Base-by-base conservation (phyloP, 1,140 invertebrate species). In the Nasonia giraulti region DNA sequence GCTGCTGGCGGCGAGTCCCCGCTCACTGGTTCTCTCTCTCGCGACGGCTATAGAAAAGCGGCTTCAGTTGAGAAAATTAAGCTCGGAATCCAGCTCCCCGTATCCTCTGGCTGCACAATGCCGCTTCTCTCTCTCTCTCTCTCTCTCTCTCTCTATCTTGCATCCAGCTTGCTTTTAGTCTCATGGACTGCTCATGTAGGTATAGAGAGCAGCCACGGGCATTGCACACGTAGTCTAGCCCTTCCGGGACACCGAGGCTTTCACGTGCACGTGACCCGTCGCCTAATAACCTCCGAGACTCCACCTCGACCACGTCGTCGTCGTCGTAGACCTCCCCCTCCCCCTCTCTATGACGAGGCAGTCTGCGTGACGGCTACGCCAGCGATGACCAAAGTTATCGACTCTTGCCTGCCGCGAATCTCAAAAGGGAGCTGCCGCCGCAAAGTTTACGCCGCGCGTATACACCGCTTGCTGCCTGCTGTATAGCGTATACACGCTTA, bases 321-420 rank as follows among this genome's bases (percentile, higher is more conserved):
- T 23, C 74, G 7, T 14, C 27, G 17, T 3, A 14, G 7, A 14
- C 11, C 17, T 14, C 11, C 10, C 40, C 47, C 20, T 77, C 44
- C 23, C 33, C 12, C n/a, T 31, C 75, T 62, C 55, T n/a, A 62
- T 62, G 55, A 62, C 17, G 55, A 7, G 55, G 55, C 55, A 62
- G 55, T n/a, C 55, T 62, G 55, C 55, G 55, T 62, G 55, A 62
- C 55, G 55, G 55, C 20, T n/a, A 62, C 55, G 55, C 5, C 68
- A 23, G 23, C 68, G 23, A 71, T 71, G 68, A 71, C 68, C 68
- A 71, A 71, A 71, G 68, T 71, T 71, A 27, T 71, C 68, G 68
- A 71, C 55, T 62, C 55, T 20, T 20, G 20, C 55, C 55, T n/a
- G 20, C 17, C 40, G 27, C 27, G 68, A 7, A 71, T 71, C 68